Conservation (phyloP, 1,140 invertebrate species). For the Caenorhabditis remanei region DNA sequence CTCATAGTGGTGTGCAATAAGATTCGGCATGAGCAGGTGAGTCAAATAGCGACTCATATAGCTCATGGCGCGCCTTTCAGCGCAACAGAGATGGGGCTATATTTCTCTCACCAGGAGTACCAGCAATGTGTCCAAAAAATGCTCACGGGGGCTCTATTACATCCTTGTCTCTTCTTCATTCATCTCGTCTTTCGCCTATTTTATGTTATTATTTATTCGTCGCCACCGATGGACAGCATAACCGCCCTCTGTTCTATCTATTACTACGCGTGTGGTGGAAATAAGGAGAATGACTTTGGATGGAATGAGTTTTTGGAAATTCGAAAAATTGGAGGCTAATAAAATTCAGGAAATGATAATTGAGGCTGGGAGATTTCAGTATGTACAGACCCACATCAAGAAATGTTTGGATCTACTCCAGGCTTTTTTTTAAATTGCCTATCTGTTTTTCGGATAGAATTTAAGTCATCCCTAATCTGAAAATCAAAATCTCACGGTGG, state of each 20-base stretch:
- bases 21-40: conserved; percentile 23
- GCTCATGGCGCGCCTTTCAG: conserved; percentile 16
- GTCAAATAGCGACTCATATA: conserved; percentile 44
- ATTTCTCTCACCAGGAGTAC: background rate
- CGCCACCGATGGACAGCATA: conserved; percentile 11
- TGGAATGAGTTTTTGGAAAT: background rate
- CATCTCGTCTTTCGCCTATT: conserved; percentile 51
- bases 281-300: background rate
- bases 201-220: conserved; percentile 57
- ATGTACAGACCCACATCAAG: too few relatives aligned
- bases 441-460: too few relatives aligned
- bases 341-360: too few relatives aligned
- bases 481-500: conserved; percentile 42
- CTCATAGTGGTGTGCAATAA: conserved; percentile 28
- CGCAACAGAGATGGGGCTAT: background rate
- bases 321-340: background rate
- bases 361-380: too few relatives aligned
- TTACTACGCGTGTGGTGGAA: conserved; percentile 12
- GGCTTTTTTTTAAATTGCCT: too few relatives aligned
- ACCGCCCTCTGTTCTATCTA: conserved; percentile 44
- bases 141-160: conserved; percentile 53
- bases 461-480: background rate
- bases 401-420: too few relatives aligned
- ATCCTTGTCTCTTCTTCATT: conserved; percentile 45
- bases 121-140: conserved; percentile 49